Conservation (phyloP, 1,140 invertebrate species). For the Laodelphax striatellus region DNA sequence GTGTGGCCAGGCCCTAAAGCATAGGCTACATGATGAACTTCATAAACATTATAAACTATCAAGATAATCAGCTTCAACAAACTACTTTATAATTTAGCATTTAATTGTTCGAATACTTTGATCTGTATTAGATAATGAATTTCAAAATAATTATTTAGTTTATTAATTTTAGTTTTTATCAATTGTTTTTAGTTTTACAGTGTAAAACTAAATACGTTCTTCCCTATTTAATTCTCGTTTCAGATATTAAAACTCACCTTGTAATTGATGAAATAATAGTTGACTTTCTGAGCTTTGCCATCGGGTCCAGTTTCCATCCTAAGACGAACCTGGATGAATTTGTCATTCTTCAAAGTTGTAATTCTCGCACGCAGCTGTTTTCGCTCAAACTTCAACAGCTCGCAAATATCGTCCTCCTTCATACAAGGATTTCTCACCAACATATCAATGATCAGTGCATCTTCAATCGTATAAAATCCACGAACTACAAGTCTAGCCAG, state of each 20-base stretch:
- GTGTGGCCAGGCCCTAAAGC: too few species aligned
- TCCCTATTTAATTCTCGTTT: too few species aligned
- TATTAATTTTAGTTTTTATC: too few species aligned
- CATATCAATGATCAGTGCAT: slow-evolving; percentile 90
- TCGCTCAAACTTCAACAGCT: slow-evolving; percentile 85
- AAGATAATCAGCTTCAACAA: too few species aligned
- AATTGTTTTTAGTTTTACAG: too few species aligned
- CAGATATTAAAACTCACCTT: slow-evolving; percentile 40
- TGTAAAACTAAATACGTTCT: too few species aligned
- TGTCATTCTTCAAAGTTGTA: slow-evolving; percentile 77
- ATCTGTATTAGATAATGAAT: too few species aligned
- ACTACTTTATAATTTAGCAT: too few species aligned
- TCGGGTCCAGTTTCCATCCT: slow-evolving; percentile 91
- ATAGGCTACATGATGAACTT: too few species aligned
- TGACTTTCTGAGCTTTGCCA: slow-evolving; percentile 93
- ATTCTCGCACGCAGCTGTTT: slow-evolving; percentile 86
- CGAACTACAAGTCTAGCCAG: slow-evolving; percentile 78
- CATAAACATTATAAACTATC: too few species aligned
- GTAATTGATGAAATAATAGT: slow-evolving; percentile 97
- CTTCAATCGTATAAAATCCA: slow-evolving; percentile 89
- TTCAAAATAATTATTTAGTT: too few species aligned
- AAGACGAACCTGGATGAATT: slow-evolving; percentile 85
- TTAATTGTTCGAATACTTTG: too few species aligned
- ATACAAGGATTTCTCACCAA: slow-evolving; percentile 90
- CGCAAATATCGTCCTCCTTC: slow-evolving; percentile 94